A percentile compares a stretch with the other conserved stretches of the same genome.
These are phyloP conservation scores for Orientallactaga sibirica DNA, from an alignment of 2,797 vertebrate species.

Conservation along the genomic window DNA sequence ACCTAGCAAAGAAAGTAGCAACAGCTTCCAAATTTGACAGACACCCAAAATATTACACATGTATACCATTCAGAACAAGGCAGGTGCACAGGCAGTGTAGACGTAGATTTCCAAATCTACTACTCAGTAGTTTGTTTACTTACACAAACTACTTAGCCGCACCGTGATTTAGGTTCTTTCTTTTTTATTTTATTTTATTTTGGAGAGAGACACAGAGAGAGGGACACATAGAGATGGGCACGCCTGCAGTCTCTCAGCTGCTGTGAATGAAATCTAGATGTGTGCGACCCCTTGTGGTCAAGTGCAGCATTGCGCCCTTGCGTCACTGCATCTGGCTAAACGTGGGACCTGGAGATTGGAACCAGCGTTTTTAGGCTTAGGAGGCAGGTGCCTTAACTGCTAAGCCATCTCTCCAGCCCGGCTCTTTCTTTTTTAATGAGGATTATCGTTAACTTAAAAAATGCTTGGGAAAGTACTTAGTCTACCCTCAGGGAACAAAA, in stretches of 20 bases:
- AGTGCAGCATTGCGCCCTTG: too few relatives aligned
- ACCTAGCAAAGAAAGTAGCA: background rate
- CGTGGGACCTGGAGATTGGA: too few relatives aligned
- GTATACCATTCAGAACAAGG: background rate
- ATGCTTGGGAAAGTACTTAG: background rate
- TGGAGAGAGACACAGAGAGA: too few relatives aligned
- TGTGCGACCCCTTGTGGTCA: too few relatives aligned
- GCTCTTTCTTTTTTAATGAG: background rate
- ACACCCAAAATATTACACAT: constrained; percentile 4
- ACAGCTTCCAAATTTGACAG: constrained; percentile 46
- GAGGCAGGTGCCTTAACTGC: too few relatives aligned
- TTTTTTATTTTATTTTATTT: background rate
- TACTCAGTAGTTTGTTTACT: background rate
- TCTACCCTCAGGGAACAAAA: background rate
- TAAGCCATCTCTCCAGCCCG: too few relatives aligned
- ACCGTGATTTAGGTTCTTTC: background rate
- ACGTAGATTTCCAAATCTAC: background rate
- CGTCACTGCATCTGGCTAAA: too few relatives aligned
- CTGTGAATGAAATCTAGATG: too few relatives aligned
- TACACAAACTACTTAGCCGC: background rate
- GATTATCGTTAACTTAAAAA: background rate
- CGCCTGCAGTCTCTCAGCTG: too few relatives aligned
- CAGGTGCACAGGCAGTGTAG: background rate
- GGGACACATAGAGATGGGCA: too few relatives aligned
- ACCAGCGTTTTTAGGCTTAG: too few relatives aligned